These are phyloP conservation scores for Podilymbus podiceps DNA, from an alignment of 2,113 vertebrate genomes.

Conservation along the genomic window DNA sequence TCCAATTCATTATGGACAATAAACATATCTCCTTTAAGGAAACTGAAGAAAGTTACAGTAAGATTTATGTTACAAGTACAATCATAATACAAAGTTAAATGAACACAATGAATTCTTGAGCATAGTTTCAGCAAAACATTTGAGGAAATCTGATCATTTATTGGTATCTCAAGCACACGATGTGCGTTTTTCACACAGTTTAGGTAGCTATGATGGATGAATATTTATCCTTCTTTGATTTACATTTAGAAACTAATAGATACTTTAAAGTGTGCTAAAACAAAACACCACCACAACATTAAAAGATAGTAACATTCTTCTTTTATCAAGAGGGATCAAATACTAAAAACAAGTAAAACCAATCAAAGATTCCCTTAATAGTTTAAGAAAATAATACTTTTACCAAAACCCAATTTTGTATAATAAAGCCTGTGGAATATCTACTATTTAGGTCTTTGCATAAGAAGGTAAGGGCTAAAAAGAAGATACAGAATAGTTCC, in stretches of 20 bases:
- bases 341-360: background rate
- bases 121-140: background rate
- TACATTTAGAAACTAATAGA: constrained; percentile 7
- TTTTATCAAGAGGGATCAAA: background rate
- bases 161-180: background rate
- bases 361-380: background rate
- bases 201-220: background rate
- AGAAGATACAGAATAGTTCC: background rate
- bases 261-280: background rate
- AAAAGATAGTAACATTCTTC: background rate
- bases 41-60: constrained; percentile 74
- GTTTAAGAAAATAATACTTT: background rate
- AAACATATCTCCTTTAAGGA: constrained; percentile 98
- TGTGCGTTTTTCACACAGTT: background rate
- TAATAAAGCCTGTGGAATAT: background rate
- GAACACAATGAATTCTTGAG: background rate
- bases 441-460: background rate
- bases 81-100: background rate
- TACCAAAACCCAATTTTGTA: background rate
- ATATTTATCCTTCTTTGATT: background rate
- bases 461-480: background rate
- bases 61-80: constrained; percentile 17
- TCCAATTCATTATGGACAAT: constrained; percentile 98
- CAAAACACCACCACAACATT: background rate
- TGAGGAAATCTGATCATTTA: background rate